A percentile compares a stretch with the other conserved stretches of the same genome.
Evolutionary conservation across 2,113 vertebrate species (phyloP).

Genomic region (Dissostichus mawsoni): DNA sequence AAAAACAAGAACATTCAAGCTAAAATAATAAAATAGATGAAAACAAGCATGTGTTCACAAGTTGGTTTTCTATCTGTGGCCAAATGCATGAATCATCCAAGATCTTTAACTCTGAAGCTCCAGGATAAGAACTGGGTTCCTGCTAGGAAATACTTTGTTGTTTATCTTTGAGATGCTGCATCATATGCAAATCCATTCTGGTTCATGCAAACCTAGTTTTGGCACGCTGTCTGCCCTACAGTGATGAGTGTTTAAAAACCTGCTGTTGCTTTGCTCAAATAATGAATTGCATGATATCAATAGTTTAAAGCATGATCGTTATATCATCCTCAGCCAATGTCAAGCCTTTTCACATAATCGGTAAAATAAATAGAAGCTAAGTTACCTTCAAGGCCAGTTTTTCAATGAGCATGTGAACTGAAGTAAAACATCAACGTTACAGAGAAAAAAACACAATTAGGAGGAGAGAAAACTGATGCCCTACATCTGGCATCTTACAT

Average conservation of each 20-base stretch:
- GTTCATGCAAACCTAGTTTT: constrained; percentile 68
- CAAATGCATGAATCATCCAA: background rate
- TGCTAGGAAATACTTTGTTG: constrained; percentile 37
- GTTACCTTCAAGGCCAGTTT: background rate
- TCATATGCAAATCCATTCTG: constrained; percentile 68
- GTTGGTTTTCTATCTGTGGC: background rate
- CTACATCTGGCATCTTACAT: constrained; percentile 15
- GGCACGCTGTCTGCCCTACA: constrained; percentile 27
- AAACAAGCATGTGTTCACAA: background rate
- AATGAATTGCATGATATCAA: constrained; percentile 4
- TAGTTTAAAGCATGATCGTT: constrained; percentile 1
- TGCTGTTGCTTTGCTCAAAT: background rate
- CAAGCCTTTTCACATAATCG: background rate
- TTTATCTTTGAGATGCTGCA: constrained; percentile 39
- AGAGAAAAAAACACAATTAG: background rate
- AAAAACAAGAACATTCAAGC: background rate
- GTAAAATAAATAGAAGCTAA: constrained; percentile 1
- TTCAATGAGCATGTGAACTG: background rate
- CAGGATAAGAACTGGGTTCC: constrained; percentile 33
- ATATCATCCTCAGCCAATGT: background rate
- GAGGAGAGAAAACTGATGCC: background rate
- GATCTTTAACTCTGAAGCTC: background rate
- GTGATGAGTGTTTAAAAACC: background rate
- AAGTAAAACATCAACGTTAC: background rate
- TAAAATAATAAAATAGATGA: no score